Base-by-base conservation (phyloP, 2,113 vertebrate genomes). In the Plecotus auritus region DNA sequence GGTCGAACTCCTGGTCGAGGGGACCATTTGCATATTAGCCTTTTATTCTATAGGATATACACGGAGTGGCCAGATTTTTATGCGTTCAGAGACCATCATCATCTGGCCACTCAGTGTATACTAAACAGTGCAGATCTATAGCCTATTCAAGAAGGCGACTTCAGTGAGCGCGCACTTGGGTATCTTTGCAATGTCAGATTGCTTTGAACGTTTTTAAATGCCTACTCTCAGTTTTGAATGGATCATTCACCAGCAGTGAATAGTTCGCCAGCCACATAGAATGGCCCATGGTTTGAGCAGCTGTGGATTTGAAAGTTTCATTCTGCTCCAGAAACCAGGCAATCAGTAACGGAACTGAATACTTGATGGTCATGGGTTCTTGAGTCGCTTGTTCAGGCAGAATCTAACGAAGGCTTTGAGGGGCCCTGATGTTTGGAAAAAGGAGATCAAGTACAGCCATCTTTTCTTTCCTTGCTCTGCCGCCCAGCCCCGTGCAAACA, bases 381-480 rank as follows among this genome's bases (percentile, higher is more conserved):
- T 92, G 40, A 95, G 76, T 72, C n/a, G 20, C 91, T 91, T 95
- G 40, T 83, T 85, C 30, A 49, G n/a, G 17, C 90, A 17, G 45
- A 91, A 86, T 42, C 47, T 95, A 87, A 32, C 6, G 54, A 95
- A 81, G n/a, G 51, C 49, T 86, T 67, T 17, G 11, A 91, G 23
- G 95, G 85, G n/a, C 1, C 56, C 64, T 86, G 64, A 32, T 2
- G 17, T 54, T 85, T 23, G 80, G 17, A 45, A 96, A 93, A 42
- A 94, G 16, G 87, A 86, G 88, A 86, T 56, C 69, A 90, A 94
- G 74, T 14, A 64, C 6, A 93, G 91, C 72, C 7, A 45, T 78
- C 40, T 93, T 95, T 93, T 72, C 35, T 93, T 92, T 81, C 64
- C 90, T 74, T 93, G 18, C 30, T 88, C 56, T 96, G 85, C 26